Evolutionary conservation across 2,797 vertebrate species (phyloP).

Genomic region (Denticeps clupeoides): DNA sequence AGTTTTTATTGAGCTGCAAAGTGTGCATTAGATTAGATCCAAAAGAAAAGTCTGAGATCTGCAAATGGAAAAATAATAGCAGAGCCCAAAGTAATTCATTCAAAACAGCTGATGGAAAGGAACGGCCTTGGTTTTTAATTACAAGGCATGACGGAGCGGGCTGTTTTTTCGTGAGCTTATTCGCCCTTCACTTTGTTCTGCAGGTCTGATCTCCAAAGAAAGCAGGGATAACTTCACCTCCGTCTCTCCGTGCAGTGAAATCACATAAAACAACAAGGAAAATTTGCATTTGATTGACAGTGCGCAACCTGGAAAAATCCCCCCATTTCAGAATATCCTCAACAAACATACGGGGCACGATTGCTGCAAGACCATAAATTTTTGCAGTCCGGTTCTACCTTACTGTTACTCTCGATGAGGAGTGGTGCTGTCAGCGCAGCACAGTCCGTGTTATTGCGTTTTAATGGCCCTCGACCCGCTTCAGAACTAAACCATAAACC

Average conservation of each 20-base stretch:
- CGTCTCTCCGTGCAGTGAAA: neutral
- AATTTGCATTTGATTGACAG: no score
- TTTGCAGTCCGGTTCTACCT: no score
- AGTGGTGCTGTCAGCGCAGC: no score
- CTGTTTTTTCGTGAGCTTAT: neutral
- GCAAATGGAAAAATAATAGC: neutral
- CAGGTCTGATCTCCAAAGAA: neutral
- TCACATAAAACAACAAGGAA: neutral
- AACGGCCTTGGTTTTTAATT: neutral
- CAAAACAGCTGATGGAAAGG: neutral
- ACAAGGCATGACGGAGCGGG: neutral
- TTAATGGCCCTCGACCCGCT: slow-evolving; percentile 37
- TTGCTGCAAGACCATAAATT: no score
- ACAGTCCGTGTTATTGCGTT: slow-evolving; percentile 46
- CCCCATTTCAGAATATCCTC: no score
- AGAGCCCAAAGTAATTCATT: neutral
- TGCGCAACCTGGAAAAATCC: no score
- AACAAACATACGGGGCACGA: no score
- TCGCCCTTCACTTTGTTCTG: neutral
- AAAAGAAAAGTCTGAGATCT: neutral
- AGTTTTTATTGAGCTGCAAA: no score
- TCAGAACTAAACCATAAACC: slow-evolving; percentile 39
- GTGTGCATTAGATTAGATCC: neutral
- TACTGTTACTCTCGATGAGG: no score
- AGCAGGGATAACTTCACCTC: neutral